Conservation (phyloP, 2,888 invertebrate genomes). For the Hyposoter didymator region DNA sequence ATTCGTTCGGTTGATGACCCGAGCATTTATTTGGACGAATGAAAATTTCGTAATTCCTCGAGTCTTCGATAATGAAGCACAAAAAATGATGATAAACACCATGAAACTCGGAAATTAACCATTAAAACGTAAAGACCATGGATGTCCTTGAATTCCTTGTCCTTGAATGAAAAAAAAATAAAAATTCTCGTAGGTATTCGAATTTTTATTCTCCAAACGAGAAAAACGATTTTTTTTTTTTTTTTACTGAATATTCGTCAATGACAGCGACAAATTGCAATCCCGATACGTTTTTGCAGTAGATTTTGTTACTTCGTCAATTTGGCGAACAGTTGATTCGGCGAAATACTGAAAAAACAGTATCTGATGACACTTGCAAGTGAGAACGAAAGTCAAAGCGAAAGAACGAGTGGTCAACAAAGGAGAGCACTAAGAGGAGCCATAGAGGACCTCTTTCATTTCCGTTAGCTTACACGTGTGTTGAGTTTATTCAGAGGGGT, state of each 20-base stretch:
- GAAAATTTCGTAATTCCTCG: background rate
- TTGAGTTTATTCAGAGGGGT: slow-evolving; percentile 44
- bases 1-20: background rate
- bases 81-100: too few species aligned
- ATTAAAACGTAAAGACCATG: too few species aligned
- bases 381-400: slow-evolving; percentile 17
- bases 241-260: background rate
- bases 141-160: too few species aligned
- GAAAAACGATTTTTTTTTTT: too few species aligned
- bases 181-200: too few species aligned
- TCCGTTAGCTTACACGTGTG: slow-evolving; percentile 28
- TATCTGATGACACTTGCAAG: slow-evolving; percentile 48
- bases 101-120: too few species aligned
- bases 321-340: slow-evolving; percentile 70
- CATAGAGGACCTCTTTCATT: slow-evolving; percentile 21
- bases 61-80: too few species aligned
- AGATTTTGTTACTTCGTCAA: slow-evolving; percentile 48
- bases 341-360: slow-evolving; percentile 41
- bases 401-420: slow-evolving; percentile 30
- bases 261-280: background rate
- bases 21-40: background rate
- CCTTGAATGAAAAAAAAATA: too few species aligned
- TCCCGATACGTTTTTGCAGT: background rate
- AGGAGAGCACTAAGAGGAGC: slow-evolving; percentile 4
- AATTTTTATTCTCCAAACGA: too few species aligned